Conservation (phyloP, 2,797 vertebrate genomes). For the Poliocrania exsul region DNA sequence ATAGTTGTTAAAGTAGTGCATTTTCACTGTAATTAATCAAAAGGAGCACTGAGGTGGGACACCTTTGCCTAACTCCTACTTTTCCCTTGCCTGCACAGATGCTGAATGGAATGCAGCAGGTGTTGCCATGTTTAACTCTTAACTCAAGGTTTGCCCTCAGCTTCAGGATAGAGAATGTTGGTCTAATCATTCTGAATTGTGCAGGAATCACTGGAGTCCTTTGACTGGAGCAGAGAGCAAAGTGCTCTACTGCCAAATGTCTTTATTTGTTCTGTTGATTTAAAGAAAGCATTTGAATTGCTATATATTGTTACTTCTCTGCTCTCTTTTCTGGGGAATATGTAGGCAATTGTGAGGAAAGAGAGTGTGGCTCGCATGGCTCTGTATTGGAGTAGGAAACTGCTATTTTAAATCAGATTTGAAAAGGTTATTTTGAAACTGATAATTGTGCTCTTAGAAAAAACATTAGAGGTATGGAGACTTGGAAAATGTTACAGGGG, state of each 20-base stretch:
- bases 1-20: neutral
- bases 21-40: conserved; percentile 26
- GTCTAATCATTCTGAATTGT: conserved; percentile 40
- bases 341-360: neutral
- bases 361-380: neutral
- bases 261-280: neutral
- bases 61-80: conserved; percentile 19
- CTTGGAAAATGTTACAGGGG: neutral
- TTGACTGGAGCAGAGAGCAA: neutral
- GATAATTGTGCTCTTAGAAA: neutral
- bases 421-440: conserved; percentile 15
- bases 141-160: neutral
- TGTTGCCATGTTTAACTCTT: conserved; percentile 13
- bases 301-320: neutral
- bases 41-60: neutral
- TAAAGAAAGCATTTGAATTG: neutral
- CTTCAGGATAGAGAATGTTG: neutral
- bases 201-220: conserved; percentile 29
- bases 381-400: neutral
- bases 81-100: neutral
- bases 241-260: neutral
- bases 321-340: neutral
- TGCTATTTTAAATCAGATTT: neutral
- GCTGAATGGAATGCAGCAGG: conserved; percentile 10
- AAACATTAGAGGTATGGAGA: neutral